Conservation (phyloP, 2,888 invertebrate genomes). For the Diarsia brunnea region DNA sequence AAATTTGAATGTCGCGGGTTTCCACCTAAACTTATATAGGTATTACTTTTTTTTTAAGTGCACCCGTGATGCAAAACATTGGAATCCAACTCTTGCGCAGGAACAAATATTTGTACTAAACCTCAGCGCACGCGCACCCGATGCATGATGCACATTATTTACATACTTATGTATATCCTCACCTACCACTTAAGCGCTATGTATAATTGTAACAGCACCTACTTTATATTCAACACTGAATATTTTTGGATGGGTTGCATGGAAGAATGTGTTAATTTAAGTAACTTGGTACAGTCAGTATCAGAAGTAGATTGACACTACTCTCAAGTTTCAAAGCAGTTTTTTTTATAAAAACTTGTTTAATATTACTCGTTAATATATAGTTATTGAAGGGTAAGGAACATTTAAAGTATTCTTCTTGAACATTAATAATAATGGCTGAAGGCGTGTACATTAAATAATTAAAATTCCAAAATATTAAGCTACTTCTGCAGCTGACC, state of each 20-base stretch:
- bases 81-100: slow-evolving; percentile 2
- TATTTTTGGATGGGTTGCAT: slow-evolving; percentile 35
- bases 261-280: slow-evolving; percentile 20
- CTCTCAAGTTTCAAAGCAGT: too few species aligned
- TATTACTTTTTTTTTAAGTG: not conserved
- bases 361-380: too few species aligned
- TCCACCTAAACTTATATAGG: too few species aligned
- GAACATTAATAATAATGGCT: too few species aligned
- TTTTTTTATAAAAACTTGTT: too few species aligned
- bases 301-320: too few species aligned
- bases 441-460: too few species aligned
- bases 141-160: slow-evolving; percentile 12
- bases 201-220: slow-evolving; percentile 29
- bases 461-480: too few species aligned
- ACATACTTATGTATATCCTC: slow-evolving; percentile 33
- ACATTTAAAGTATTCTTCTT: too few species aligned
- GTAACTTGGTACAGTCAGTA: not conserved
- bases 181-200: slow-evolving; percentile 50
- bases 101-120: slow-evolving; percentile 49
- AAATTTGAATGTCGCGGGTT: too few species aligned
- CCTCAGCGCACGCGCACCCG: slow-evolving; percentile 6
- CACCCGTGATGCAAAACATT: slow-evolving; percentile 21
- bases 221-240: slow-evolving; percentile 17
- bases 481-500: too few species aligned
- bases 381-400: too few species aligned